Conservation (phyloP, 23 tunicate species). For the Halocynthia roretzi region DNA sequence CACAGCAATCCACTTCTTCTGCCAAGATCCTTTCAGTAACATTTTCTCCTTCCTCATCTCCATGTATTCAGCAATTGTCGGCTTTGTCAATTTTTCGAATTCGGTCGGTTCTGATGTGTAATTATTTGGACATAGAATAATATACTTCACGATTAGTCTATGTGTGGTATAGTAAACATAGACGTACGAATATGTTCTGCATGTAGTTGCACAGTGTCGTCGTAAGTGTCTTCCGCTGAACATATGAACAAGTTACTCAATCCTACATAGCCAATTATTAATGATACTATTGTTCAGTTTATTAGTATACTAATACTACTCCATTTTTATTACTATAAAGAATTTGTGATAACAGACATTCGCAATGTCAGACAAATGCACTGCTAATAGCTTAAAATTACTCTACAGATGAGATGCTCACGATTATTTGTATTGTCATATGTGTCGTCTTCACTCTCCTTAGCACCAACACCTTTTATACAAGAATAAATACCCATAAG, state of each 20-base stretch:
- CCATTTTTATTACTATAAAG: too few relatives aligned
- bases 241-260: too few relatives aligned
- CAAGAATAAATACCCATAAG: background rate
- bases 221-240: background rate
- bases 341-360: too few relatives aligned
- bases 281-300: too few relatives aligned
- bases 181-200: background rate
- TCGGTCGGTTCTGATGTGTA: conserved; percentile 31
- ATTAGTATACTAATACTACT: too few relatives aligned
- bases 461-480: background rate
- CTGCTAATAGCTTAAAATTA: too few relatives aligned
- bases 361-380: too few relatives aligned
- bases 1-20: conserved; percentile 64
- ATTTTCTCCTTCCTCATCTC: conserved; percentile 52
- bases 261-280: too few relatives aligned
- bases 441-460: background rate
- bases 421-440: background rate
- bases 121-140: too few relatives aligned
- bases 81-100: conserved; percentile 42
- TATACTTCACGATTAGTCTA: too few relatives aligned
- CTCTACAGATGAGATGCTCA: too few relatives aligned
- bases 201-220: background rate
- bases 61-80: conserved; percentile 34
- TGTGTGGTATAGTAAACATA: too few relatives aligned
- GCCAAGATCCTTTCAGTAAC: conserved; percentile 44